Conservation (phyloP, 2,888 invertebrate species). For the Dinocampus coccinellae region DNA sequence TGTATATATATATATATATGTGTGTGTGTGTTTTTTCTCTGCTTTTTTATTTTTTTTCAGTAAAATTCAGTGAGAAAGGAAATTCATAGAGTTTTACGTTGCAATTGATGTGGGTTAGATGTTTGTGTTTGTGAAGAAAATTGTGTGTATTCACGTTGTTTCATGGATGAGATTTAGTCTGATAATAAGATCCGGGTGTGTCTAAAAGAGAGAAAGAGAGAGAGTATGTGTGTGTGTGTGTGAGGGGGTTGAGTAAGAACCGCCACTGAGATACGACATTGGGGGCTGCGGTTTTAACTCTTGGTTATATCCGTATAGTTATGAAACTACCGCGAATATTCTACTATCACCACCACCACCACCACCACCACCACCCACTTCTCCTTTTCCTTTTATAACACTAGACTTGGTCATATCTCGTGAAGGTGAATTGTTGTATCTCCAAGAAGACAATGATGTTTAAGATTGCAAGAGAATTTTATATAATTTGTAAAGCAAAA, state of each 20-base stretch:
- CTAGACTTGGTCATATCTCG: no score
- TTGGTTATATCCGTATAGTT: constrained; percentile 64
- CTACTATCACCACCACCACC: constrained; percentile 42
- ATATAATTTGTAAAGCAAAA: no score
- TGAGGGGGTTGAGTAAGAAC: constrained; percentile 39
- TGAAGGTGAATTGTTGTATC: no score
- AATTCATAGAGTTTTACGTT: constrained; percentile 11
- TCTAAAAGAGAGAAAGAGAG: constrained; percentile 36
- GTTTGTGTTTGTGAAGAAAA: neutral
- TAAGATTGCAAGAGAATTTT: no score
- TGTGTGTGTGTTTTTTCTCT: no score
- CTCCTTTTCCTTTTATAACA: no score
- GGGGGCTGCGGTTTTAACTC: constrained; percentile 69
- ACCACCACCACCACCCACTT: no score
- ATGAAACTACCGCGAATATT: constrained; percentile 62
- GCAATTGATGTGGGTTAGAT: neutral
- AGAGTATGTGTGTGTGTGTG: no score
- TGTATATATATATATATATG: no score
- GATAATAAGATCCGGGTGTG: constrained; percentile 65
- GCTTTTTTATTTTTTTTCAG: no score
- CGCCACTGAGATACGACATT: constrained; percentile 66
- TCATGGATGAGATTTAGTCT: constrained; percentile 62
- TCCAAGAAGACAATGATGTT: no score
- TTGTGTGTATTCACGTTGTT: constrained; percentile 53
- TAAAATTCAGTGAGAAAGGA: no score